Base-by-base conservation (phyloP, 2,888 invertebrate species). In the Cactoblastis cactorum region DNA sequence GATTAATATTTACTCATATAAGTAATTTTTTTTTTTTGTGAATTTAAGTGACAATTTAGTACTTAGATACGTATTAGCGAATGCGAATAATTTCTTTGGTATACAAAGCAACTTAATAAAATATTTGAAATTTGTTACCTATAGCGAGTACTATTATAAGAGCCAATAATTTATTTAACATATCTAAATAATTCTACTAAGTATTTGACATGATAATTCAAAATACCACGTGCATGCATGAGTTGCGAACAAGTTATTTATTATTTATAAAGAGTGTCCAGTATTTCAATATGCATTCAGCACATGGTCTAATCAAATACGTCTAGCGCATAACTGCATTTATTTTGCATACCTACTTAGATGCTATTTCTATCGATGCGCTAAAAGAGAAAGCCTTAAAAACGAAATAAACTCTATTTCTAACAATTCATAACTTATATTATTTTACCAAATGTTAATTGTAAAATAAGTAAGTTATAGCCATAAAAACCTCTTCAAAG, bases 281-380 rank as follows among this genome's bases (percentile, higher is more conserved):
- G 38, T 39, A 35, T 49, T 39, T 15, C 3, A 43, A 32, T 32
- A 11, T 19, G n/a, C 12, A 49, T 39, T 17, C 33, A 14, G 19
- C 49, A 49, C 39, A 32, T 39, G 37, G 32, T 12, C 33, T 49
- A 28, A 43, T 43, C 43, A 28, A 15, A 43, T 17, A 11, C 17
- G 15, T 1, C 17, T 32, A 28, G 15, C 17, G 43, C 28, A 43
- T 28, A 38, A 14, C 22, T 37, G 28, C 39, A 33, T 49, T 50
- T 41, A 34, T 34, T 46, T 34, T 28, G 24, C 56, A 56, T 56
- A 59, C 54, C 58, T 55, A 56, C 14, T 15, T 1, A 8, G n/a
- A n/a, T n/a, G 24, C 15, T 32, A 43, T 43, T 43, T 28, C 24
- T 41, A 17, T 15, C 28, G 11, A 43, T 32, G 28, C 28, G 11